Percentiles rank a stretch among this genome's conserved stretches.
These are phyloP conservation scores for Dolomedes plantarius DNA, from an alignment of 2,888 invertebrate genomes.

Conservation along the genomic window DNA sequence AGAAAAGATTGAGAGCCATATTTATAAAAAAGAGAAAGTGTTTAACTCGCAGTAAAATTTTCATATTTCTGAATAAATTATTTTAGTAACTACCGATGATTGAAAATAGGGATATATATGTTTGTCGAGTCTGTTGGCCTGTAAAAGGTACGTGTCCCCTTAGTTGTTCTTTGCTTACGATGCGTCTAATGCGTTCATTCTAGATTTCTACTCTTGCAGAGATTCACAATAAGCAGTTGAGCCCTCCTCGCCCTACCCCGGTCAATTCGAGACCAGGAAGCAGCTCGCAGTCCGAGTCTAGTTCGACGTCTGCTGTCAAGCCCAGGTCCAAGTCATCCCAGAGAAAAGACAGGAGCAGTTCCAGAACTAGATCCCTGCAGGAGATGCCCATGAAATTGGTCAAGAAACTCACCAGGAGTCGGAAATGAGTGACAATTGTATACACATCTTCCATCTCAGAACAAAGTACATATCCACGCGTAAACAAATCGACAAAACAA, in stretches of 20 bases:
- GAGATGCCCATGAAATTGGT: conserved; percentile 44
- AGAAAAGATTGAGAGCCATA: too few species aligned
- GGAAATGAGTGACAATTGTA: conserved; percentile 11
- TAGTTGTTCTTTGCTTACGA: too few species aligned
- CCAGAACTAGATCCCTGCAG: conserved; percentile 33
- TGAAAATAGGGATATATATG: too few species aligned
- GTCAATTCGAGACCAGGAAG: conserved; percentile 37
- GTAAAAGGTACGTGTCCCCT: too few species aligned
- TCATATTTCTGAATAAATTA: too few species aligned
- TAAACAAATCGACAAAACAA: background rate
- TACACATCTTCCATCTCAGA: background rate
- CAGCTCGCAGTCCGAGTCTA: conserved; percentile 55
- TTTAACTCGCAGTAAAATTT: too few species aligned
- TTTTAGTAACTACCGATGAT: too few species aligned
- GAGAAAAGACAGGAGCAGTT: conserved; percentile 18
- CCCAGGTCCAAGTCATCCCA: conserved; percentile 39
- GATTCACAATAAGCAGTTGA: conserved; percentile 50
- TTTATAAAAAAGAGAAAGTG: too few species aligned
- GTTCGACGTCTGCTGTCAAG: conserved; percentile 10
- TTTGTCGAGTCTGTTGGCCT: too few species aligned
- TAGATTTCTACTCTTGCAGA: conserved; percentile 28
- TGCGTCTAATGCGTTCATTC: too few species aligned
- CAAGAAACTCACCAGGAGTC: conserved; percentile 46
- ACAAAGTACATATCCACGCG: conserved; percentile 1
- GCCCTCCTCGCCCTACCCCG: conserved; percentile 20